Base-by-base conservation (phyloP, 1,140 invertebrate species). In the Argopecten irradians region DNA sequence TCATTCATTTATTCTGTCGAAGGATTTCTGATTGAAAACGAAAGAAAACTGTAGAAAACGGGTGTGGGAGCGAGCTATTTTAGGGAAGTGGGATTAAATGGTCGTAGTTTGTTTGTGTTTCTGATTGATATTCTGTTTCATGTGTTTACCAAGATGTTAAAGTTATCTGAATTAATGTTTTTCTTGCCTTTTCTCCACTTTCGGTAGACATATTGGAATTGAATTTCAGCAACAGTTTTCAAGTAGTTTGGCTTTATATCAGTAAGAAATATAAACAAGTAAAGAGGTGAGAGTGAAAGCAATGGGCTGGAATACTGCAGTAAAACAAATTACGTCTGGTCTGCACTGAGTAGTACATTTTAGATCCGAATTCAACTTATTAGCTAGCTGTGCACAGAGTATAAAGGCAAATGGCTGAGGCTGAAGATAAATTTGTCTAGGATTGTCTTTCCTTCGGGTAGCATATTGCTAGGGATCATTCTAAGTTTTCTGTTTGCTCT, bases 51-150 rank as follows among this genome's bases (percentile, higher is more conserved):
- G n/a, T n/a, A n/a, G n/a, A n/a, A n/a, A n/a, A n/a, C n/a, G n/a
- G 5, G 5, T 28, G 3, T 71, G 55, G 8, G 36, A 39, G 36
- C 36, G 13, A 28, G 55, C 55, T 71, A 71, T 71, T 71, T 71
- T 71, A 71, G 55, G n/a, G 55, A 71, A 71, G 22, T n/a, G 28
- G n/a, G 55, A 71, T 71, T 71, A 71, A 71, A 71, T 28, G 11
- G 55, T 16, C 5, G 55, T 28, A 16, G 55, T n/a, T 71, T 71
- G 11, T 71, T n/a, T 11, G n/a, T 5, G n/a, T 71, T 71, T 28
- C 55, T 71, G 55, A 71, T 71, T 71, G n/a, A 71, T 71, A 71
- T 71, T 71, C 7, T n/a, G 28, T 71, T 71, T 71, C 55, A 71
- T 71, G 55, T 71, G 55, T 71, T 71, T 71, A n/a, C 55, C n/a